Conservation (phyloP, 2,888 invertebrate genomes). For the Sesia bembeciformis region DNA sequence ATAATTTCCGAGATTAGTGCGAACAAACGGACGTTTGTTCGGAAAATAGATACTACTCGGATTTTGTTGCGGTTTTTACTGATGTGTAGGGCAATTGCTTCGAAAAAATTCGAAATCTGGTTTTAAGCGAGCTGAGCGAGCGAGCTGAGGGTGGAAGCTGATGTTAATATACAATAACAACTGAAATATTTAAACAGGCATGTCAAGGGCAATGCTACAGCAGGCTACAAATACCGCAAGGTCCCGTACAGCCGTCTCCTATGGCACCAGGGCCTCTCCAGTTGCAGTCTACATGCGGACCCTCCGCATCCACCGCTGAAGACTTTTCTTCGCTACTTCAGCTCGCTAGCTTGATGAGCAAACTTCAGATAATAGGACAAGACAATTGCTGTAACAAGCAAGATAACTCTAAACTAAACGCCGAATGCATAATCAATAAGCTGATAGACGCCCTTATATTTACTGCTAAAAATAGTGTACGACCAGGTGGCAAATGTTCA, state of each 20-base stretch:
- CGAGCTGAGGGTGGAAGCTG: too few species aligned
- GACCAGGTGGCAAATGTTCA: conserved; percentile 1
- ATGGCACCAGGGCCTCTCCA: too few species aligned
- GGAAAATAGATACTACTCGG: too few species aligned
- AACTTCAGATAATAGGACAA: conserved; percentile 1
- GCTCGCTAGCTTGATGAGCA: conserved; percentile 5
- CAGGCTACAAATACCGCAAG: neutral
- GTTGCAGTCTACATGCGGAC: neutral
- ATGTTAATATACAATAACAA: too few species aligned
- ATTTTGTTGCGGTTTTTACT: too few species aligned
- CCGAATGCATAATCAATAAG: conserved; percentile 6
- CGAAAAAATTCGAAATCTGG: too few species aligned
- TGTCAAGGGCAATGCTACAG: neutral
- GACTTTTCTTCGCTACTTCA: conserved; percentile 6
- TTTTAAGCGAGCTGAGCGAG: too few species aligned
- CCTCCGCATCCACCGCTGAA: conserved; percentile 1
- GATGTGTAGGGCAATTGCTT: too few species aligned
- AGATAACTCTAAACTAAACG: neutral
- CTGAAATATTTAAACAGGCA: neutral
- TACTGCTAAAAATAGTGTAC: neutral
- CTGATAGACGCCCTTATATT: conserved; percentile 7
- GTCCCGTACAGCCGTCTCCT: neutral
- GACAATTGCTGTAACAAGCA: neutral
- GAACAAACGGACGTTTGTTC: too few species aligned
- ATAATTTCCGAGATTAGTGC: too few species aligned